phyloP scores from a whole-genome alignment of 2,113 vertebrate genomes.

The Pterophyllum scalare region DNA sequence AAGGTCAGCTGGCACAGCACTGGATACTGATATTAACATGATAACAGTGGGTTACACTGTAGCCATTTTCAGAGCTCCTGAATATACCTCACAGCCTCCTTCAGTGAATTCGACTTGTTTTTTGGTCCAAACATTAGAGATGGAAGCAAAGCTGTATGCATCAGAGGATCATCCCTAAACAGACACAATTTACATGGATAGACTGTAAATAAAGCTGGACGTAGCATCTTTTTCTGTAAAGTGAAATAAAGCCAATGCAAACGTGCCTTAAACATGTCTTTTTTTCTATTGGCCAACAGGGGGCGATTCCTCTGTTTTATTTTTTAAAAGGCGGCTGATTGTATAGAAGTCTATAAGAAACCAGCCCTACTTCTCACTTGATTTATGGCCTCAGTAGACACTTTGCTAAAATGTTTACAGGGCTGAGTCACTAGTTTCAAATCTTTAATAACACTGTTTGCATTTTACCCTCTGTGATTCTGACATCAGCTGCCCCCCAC shows the following conservation, averaged over 20 bases:
- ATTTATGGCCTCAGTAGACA: no score
- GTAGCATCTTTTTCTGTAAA: not conserved
- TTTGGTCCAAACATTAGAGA: not conserved
- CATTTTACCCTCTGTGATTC: not conserved
- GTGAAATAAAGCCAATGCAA: not conserved
- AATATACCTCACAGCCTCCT: not conserved
- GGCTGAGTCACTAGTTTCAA: not conserved
- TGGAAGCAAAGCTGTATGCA: not conserved
- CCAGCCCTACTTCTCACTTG: rapidly evolving
- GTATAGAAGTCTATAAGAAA: not conserved
- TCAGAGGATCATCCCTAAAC: not conserved
- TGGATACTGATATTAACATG: not conserved
- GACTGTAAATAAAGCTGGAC: not conserved
- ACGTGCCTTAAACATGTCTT: not conserved
- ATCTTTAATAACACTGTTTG: not conserved
- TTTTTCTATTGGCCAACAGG: not conserved
- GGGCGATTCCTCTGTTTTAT: not conserved
- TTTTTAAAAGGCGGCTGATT: not conserved
- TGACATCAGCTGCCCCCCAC: slow-evolving; percentile 76
- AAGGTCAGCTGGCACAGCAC: slow-evolving; percentile 75
- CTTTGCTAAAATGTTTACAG: not conserved
- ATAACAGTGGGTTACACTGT: not conserved
- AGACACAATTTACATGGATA: not conserved
- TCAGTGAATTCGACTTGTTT: not conserved
- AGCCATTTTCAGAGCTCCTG: not conserved